Percentiles rank a stretch among this genome's conserved stretches.
phyloP scores from a whole-genome alignment of 92 coral and sea anemone genomes.

The Phenganax subtilis region DNA sequence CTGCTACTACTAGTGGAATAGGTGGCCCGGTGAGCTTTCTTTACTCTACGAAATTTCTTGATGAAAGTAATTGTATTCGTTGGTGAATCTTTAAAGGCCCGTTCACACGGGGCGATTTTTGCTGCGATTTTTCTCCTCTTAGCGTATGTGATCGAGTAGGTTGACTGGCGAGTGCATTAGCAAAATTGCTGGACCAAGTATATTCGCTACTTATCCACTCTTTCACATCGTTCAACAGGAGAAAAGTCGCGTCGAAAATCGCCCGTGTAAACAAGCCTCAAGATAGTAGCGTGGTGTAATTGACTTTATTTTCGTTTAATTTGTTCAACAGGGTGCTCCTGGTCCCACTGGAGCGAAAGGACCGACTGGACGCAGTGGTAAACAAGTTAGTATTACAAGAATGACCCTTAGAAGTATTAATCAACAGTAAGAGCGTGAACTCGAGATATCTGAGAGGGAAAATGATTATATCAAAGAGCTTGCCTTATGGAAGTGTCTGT shows the following conservation, averaged over 20 bases:
- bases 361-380: conserved; percentile 1
- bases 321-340: conserved; percentile 5
- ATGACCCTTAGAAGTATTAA: neutral
- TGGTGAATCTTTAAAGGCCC: neutral
- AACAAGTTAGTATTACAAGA: conserved; percentile 9
- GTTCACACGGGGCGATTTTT: too few relatives aligned
- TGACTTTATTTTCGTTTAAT: neutral
- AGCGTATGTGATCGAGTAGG: too few relatives aligned
- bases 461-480: neutral
- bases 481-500: neutral
- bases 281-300: neutral
- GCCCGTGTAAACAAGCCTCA: neutral
- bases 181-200: too few relatives aligned
- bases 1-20: neutral
- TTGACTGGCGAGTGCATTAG: too few relatives aligned
- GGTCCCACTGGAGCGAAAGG: conserved; percentile 21
- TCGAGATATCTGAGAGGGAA: neutral
- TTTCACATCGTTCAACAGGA: too few relatives aligned
- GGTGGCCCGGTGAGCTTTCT: neutral
- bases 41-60: neutral
- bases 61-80: neutral
- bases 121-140: too few relatives aligned
- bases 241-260: too few relatives aligned
- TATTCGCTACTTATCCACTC: too few relatives aligned
- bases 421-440: neutral